These are phyloP conservation scores for Zaprionus africanus DNA, from an alignment of 1,140 invertebrate genomes.

Conservation along the genomic window DNA sequence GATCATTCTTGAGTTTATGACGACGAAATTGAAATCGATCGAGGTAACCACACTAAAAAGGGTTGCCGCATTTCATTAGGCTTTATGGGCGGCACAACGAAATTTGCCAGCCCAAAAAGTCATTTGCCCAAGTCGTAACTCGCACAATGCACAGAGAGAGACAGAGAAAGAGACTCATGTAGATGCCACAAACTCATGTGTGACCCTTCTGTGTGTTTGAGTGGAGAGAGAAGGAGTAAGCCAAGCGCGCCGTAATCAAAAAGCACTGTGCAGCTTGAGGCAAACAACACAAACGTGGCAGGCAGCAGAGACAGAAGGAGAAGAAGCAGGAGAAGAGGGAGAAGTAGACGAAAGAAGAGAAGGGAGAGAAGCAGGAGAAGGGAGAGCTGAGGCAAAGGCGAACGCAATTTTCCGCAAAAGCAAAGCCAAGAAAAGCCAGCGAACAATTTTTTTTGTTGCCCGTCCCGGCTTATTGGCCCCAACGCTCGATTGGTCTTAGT, in stretches of 20 bases:
- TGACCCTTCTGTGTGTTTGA: slow-evolving; percentile 35
- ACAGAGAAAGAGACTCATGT: neutral
- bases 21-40: slow-evolving; percentile 10
- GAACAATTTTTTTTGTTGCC: slow-evolving; percentile 18
- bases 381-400: slow-evolving; percentile 1
- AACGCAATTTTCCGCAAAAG: slow-evolving; percentile 50
- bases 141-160: slow-evolving; percentile 32
- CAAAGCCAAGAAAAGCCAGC: slow-evolving; percentile 46
- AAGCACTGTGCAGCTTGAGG: slow-evolving; percentile 47
- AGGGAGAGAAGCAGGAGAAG: too few relatives aligned
- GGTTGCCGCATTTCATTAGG: slow-evolving; percentile 22
- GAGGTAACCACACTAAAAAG: slow-evolving; percentile 3
- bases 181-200: neutral
- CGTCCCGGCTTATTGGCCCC: slow-evolving; percentile 38
- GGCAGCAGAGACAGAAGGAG: too few relatives aligned
- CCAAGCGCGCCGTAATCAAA: slow-evolving; percentile 37
- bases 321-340: neutral
- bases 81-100: slow-evolving; percentile 25
- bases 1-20: slow-evolving; percentile 24
- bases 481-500: slow-evolving; percentile 12
- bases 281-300: slow-evolving; percentile 32
- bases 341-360: neutral
- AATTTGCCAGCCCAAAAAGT: slow-evolving; percentile 47
- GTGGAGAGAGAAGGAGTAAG: neutral
- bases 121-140: slow-evolving; percentile 49